These are phyloP conservation scores for Dendropsophus ebraccatus DNA, from an alignment of 2,113 vertebrate species.

Conservation along the genomic window DNA sequence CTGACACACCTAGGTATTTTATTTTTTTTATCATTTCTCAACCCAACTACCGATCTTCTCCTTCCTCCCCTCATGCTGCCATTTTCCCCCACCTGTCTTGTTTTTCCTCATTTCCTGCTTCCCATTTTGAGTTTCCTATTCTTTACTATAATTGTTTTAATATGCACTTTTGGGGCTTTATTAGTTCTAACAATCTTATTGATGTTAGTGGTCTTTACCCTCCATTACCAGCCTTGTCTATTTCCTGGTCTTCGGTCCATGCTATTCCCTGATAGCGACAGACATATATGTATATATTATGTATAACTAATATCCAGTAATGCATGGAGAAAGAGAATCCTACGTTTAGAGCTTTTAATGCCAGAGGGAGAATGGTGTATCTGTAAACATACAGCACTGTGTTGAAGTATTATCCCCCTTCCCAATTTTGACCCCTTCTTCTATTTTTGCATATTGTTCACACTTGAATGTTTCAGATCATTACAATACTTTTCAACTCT, in stretches of 20 bases:
- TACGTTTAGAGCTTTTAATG: neutral
- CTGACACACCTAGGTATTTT: slow-evolving; percentile 99
- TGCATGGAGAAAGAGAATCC: slow-evolving; percentile 46
- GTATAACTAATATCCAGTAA: neutral
- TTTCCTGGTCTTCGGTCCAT: neutral
- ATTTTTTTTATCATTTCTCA: slow-evolving; percentile 67
- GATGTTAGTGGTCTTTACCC: neutral
- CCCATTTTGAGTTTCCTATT: slow-evolving; percentile 60
- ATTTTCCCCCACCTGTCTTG: slow-evolving; percentile 49
- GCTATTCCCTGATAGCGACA: no score
- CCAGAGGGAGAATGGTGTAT: no score
- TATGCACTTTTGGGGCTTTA: neutral
- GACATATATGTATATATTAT: neutral
- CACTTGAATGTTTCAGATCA: no score
- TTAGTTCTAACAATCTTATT: neutral
- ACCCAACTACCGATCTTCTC: slow-evolving; percentile 60
- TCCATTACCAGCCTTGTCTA: slow-evolving; percentile 42
- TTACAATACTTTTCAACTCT: no score
- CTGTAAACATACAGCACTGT: no score
- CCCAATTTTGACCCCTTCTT: no score
- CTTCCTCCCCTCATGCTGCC: slow-evolving; percentile 55
- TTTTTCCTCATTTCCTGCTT: neutral
- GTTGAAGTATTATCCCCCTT: no score
- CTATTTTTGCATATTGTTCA: no score
- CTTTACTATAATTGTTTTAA: neutral